Conservation (phyloP, 2,113 vertebrate genomes). For the Chaetodon auriga region DNA sequence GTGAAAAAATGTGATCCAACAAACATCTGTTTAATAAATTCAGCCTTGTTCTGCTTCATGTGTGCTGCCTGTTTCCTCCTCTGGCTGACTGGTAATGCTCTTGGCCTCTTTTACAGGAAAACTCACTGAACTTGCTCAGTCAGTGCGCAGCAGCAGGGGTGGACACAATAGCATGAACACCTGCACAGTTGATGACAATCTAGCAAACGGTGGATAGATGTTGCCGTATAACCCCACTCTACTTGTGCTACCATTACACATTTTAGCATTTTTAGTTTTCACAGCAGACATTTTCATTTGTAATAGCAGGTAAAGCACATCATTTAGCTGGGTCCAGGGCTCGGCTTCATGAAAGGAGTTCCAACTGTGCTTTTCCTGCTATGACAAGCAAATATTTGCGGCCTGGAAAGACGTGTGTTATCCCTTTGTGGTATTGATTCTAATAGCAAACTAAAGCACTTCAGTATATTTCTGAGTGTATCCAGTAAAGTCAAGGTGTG, state of each 20-base stretch:
- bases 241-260: too few species aligned
- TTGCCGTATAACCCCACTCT: too few species aligned
- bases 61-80: not conserved
- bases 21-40: too few species aligned
- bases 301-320: not conserved
- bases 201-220: too few species aligned
- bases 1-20: not conserved
- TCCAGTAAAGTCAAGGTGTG: not conserved
- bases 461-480: not conserved
- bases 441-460: not conserved
- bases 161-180: not conserved
- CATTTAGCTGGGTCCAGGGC: not conserved
- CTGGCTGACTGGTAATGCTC: too few species aligned
- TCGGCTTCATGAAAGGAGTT: not conserved
- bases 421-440: not conserved
- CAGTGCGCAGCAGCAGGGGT: not conserved
- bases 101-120: not conserved
- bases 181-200: not conserved
- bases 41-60: not conserved
- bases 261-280: not conserved
- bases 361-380: not conserved
- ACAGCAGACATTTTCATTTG: not conserved
- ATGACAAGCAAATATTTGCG: not conserved
- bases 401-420: not conserved
- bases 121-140: not conserved